These are phyloP conservation scores for Sebastes steindachneri DNA, from an alignment of 2,797 vertebrate species.

Conservation along the genomic window DNA sequence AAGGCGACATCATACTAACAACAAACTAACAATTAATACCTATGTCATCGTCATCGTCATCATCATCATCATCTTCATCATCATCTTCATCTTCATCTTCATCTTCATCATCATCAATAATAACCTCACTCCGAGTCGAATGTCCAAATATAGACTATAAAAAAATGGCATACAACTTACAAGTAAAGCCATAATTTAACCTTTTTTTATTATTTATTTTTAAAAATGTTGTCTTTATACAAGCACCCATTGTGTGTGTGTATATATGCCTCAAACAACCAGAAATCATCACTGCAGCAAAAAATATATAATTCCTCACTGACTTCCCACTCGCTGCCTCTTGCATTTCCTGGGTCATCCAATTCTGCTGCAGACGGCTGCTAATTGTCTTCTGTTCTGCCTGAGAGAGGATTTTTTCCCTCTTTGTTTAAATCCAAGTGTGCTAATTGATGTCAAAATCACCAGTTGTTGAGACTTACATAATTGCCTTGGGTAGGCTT, in stretches of 20 bases:
- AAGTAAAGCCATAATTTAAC: background rate
- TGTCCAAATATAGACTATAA: background rate
- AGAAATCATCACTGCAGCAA: background rate
- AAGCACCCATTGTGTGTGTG: fast-evolving
- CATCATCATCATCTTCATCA: background rate
- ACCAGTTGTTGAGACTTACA: background rate
- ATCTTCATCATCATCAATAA: no score
- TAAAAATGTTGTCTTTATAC: background rate
- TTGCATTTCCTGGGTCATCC: background rate
- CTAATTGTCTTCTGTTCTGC: background rate
- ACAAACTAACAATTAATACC: background rate
- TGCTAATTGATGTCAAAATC: background rate
- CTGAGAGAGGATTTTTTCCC: background rate
- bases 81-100: no score
- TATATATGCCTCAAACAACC: background rate
- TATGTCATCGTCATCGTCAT: background rate
- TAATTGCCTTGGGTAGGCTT: background rate
- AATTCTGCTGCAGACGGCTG: background rate
- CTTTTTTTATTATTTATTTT: background rate
- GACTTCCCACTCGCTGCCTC: background rate
- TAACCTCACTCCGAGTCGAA: background rate
- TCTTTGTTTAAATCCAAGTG: background rate
- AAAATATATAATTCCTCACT: background rate
- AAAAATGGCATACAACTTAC: background rate
- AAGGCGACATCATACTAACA: background rate